Conservation (phyloP, 2,113 vertebrate species). For the Malaclemys terrapin region DNA sequence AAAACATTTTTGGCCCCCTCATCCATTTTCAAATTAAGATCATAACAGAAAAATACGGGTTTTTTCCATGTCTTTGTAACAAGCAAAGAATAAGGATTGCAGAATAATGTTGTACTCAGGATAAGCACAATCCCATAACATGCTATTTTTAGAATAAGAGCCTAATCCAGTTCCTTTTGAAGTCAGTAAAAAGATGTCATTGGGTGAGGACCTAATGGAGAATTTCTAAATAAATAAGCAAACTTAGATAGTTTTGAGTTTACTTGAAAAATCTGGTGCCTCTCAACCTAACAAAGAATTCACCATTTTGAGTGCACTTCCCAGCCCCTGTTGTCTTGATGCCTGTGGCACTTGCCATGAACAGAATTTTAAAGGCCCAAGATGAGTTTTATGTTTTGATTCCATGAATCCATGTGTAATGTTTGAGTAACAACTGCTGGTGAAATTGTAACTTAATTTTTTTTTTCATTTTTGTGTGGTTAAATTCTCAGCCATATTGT, state of each 20-base stretch:
- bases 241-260: background rate
- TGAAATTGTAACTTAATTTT: background rate
- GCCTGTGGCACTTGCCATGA: background rate
- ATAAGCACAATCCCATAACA: rapidly evolving
- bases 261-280: background rate
- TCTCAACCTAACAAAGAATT: background rate
- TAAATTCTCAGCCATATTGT: background rate
- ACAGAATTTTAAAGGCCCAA: background rate
- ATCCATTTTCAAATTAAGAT: background rate
- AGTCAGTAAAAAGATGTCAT: background rate
- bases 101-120: background rate
- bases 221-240: background rate
- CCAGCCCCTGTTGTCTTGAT: background rate
- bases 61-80: background rate
- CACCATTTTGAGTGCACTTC: background rate
- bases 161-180: rapidly evolving
- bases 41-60: rapidly evolving
- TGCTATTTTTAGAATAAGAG: background rate
- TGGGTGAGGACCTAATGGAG: background rate
- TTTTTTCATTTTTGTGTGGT: background rate
- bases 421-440: background rate
- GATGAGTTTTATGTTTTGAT: background rate
- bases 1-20: background rate
- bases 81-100: background rate
- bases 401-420: background rate